A percentile compares a stretch with the other conserved stretches of the same genome.
These are phyloP conservation scores for Lymantria monacha DNA, from an alignment of 2,888 invertebrate genomes.

Conservation along the genomic window DNA sequence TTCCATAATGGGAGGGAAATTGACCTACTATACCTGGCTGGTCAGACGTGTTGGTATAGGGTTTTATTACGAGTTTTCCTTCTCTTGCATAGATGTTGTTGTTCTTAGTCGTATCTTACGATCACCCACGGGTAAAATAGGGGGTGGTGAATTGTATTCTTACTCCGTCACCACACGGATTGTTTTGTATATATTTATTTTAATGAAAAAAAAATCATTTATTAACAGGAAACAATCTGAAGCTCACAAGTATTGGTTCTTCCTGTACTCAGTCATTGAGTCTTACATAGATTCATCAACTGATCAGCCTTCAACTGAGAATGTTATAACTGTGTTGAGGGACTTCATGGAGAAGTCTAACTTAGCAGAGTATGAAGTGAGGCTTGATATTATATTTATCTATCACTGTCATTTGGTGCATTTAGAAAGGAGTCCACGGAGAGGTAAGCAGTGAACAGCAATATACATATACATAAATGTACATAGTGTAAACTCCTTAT, in stretches of 20 bases:
- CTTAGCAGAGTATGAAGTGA: constrained; percentile 90
- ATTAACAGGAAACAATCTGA: constrained; percentile 82
- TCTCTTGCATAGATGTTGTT: too few relatives aligned
- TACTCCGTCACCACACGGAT: too few relatives aligned
- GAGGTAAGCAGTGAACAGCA: constrained; percentile 54
- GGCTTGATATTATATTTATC: constrained; percentile 89
- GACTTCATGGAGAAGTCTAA: constrained; percentile 92
- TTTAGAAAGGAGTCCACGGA: constrained; percentile 63
- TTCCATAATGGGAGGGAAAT: too few relatives aligned
- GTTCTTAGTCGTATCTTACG: too few relatives aligned
- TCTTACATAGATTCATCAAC: constrained; percentile 75
- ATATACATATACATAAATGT: too few relatives aligned
- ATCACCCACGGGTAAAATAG: too few relatives aligned
- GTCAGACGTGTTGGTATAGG: too few relatives aligned
- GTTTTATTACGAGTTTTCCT: too few relatives aligned
- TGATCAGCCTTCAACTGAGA: constrained; percentile 35
- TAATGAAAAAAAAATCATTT: background rate
- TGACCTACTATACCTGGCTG: too few relatives aligned
- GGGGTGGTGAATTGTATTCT: too few relatives aligned
- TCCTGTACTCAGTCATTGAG: constrained; percentile 88
- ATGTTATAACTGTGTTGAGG: constrained; percentile 83
- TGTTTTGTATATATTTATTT: too few relatives aligned
- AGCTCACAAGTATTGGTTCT: constrained; percentile 95
- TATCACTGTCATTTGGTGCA: constrained; percentile 91
- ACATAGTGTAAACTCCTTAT: too few relatives aligned